Evolutionary conservation across 2,113 vertebrate species (phyloP).

Genomic region (Lycaon pictus): DNA sequence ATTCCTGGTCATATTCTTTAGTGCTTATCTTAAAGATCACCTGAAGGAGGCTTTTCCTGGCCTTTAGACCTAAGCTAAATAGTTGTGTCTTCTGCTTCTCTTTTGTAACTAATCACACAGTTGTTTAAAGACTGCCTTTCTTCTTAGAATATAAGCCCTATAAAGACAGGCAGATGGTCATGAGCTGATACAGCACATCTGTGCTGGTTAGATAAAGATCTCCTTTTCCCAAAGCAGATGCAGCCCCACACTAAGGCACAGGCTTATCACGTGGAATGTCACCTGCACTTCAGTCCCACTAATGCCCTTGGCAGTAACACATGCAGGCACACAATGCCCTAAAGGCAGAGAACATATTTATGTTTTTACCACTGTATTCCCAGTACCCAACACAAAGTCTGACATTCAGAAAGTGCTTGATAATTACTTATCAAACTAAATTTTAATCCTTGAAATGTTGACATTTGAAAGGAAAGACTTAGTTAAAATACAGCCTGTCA

Average conservation of each 20-base stretch:
- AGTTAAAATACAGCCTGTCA: background rate
- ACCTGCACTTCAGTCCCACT: background rate
- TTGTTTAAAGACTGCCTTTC: background rate
- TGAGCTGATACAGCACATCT: background rate
- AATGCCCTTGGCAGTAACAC: background rate
- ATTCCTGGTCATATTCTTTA: background rate
- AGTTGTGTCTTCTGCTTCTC: background rate
- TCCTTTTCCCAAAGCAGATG: background rate
- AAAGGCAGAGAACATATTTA: background rate
- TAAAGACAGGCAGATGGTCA: background rate
- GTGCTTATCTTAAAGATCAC: background rate
- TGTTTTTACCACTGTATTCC: background rate
- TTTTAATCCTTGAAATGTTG: background rate
- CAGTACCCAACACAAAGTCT: background rate
- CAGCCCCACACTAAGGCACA: rapidly evolving
- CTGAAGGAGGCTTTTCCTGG: background rate
- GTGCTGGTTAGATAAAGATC: background rate
- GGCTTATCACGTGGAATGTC: background rate
- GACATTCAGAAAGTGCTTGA: background rate
- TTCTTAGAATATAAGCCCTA: background rate
- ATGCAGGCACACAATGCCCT: rapidly evolving
- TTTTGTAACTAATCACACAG: background rate
- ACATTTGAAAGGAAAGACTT: background rate
- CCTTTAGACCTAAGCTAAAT: conserved; percentile 6
- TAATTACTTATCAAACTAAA: background rate